Conservation (phyloP, 2,888 invertebrate genomes). For the Linnaemya tessellans region DNA sequence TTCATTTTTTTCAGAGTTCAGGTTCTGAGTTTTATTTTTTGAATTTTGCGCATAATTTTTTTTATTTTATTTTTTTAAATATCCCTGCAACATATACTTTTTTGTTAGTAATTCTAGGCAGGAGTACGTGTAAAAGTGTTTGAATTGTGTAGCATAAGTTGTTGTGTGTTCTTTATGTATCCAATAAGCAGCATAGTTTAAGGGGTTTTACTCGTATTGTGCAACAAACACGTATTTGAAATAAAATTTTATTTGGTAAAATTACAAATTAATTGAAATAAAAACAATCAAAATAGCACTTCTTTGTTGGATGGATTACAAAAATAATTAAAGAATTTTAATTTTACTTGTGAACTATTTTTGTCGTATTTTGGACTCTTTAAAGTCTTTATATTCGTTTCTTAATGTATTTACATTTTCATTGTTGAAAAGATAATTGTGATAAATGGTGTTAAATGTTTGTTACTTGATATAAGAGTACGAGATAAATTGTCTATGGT, state of each 20-base stretch:
- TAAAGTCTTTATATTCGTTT: background rate
- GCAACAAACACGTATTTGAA: constrained; percentile 60
- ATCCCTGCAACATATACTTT: background rate
- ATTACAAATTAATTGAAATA: constrained; percentile 69
- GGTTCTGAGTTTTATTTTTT: constrained; percentile 41
- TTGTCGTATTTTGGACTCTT: background rate
- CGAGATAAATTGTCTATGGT: no score
- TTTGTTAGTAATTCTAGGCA: constrained; percentile 27
- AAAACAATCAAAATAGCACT: background rate
- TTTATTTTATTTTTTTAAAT: constrained; percentile 42
- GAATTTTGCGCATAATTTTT: constrained; percentile 40
- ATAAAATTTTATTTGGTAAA: constrained; percentile 67
- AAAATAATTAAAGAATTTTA: constrained; percentile 12
- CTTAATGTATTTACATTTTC: no score
- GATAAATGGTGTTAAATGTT: no score
- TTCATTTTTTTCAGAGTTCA: constrained; percentile 28
- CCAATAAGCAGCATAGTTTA: constrained; percentile 44
- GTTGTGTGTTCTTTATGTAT: constrained; percentile 24
- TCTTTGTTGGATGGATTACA: constrained; percentile 22
- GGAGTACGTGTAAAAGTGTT: background rate
- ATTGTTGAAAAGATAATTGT: no score
- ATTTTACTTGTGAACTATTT: background rate
- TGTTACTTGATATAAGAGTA: no score
- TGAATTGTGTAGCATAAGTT: constrained; percentile 38
- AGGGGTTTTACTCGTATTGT: constrained; percentile 59